A percentile compares a stretch with the other conserved stretches of the same genome.
These are phyloP conservation scores for Eristalis tenax DNA, from an alignment of 2,888 invertebrate genomes.

Conservation along the genomic window DNA sequence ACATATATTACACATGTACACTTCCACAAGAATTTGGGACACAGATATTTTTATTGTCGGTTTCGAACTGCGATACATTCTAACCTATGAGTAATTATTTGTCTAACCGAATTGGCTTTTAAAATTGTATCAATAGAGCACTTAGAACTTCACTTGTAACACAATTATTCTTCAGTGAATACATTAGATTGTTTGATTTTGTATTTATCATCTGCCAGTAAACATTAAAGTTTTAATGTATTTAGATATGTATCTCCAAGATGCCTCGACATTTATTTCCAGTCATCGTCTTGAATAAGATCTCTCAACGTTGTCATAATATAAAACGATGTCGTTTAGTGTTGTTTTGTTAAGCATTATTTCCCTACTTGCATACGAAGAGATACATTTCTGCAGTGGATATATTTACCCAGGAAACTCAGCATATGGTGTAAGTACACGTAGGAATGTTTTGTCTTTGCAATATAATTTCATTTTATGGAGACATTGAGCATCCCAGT, in stretches of 20 bases:
- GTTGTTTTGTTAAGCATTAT: neutral
- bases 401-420: conserved; percentile 43
- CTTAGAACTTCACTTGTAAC: too few species aligned
- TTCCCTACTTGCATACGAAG: neutral
- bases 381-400: neutral
- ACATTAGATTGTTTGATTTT: neutral
- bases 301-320: neutral
- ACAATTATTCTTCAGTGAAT: too few species aligned
- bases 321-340: neutral
- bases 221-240: neutral
- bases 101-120: too few species aligned
- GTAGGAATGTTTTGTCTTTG: too few species aligned
- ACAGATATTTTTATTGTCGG: too few species aligned
- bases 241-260: neutral
- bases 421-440: conserved; percentile 43
- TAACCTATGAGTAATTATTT: too few species aligned
- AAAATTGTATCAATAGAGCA: too few species aligned
- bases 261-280: neutral
- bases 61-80: too few species aligned
- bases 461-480: too few species aligned
- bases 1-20: too few species aligned
- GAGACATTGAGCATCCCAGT: too few species aligned
- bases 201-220: neutral
- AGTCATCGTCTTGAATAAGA: neutral
- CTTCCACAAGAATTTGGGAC: too few species aligned